phyloP scores from a whole-genome alignment of 2,797 vertebrate genomes.

The Enteromius afrohamiltoni region DNA sequence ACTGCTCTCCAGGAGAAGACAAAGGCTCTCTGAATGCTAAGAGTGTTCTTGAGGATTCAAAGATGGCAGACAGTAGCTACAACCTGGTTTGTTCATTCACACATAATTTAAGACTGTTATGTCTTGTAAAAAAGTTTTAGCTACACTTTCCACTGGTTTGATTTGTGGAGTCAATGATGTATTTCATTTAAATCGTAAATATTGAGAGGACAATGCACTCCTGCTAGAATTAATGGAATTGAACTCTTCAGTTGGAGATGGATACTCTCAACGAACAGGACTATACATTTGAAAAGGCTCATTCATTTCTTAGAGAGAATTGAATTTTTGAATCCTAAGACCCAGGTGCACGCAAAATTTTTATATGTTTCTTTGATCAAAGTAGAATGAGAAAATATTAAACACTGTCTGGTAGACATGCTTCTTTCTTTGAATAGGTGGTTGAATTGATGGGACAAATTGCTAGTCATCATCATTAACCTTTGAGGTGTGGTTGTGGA shows the following conservation, averaged over 20 bases:
- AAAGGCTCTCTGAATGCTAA: constrained; percentile 40
- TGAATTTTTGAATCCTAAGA: constrained; percentile 42
- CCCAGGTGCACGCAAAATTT: constrained; percentile 38
- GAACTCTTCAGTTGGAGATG: neutral
- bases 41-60: constrained; percentile 34
- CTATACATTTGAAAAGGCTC: constrained; percentile 35
- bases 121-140: neutral
- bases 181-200: neutral
- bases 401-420: constrained; percentile 36
- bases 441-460: constrained; percentile 31
- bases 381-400: constrained; percentile 41
- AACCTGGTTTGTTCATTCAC: constrained; percentile 27
- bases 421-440: constrained; percentile 31
- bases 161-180: neutral
- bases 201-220: neutral
- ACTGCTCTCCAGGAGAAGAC: constrained; percentile 28
- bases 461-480: constrained; percentile 38
- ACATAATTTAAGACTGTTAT: constrained; percentile 27
- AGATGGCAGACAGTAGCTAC: neutral
- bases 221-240: neutral
- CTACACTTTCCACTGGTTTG: neutral
- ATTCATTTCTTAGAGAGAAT: constrained; percentile 25
- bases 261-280: neutral
- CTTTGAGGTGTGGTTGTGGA: neutral
- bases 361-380: constrained; percentile 19